Evolutionary conservation across 2,888 invertebrate species (phyloP).

Genomic region (Chymomyza fuscimana): DNA sequence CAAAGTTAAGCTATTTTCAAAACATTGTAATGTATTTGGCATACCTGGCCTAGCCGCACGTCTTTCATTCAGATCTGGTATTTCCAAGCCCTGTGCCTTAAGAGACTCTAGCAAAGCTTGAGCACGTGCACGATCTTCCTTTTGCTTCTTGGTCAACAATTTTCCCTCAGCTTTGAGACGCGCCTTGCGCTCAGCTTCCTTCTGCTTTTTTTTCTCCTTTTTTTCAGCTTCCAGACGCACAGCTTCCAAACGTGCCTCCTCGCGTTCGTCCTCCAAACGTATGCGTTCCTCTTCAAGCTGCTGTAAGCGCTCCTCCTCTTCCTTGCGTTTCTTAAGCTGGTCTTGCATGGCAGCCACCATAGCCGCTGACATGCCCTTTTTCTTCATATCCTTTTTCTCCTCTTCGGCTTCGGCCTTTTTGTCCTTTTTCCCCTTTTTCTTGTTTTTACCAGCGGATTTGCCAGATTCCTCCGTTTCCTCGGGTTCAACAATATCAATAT

Average conservation of each 20-base stretch:
- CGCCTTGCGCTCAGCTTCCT: constrained; percentile 95
- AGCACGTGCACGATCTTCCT: constrained; percentile 92
- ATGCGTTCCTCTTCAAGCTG: constrained; percentile 91
- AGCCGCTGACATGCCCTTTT: constrained; percentile 89
- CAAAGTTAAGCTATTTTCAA: constrained; percentile 1
- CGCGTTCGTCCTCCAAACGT: constrained; percentile 87
- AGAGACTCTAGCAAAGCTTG: constrained; percentile 93
- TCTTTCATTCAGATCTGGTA: constrained; percentile 86
- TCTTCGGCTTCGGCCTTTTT: constrained; percentile 80
- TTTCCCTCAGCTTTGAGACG: constrained; percentile 98
- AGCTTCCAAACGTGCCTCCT: constrained; percentile 87
- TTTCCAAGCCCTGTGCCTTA: constrained; percentile 92
- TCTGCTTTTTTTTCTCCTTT: constrained; percentile 93
- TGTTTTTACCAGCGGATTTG: constrained; percentile 77
- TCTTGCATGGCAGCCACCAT: constrained; percentile 96
- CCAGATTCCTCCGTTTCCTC: constrained; percentile 61
- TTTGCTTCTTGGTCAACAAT: constrained; percentile 94
- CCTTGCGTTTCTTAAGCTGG: constrained; percentile 91
- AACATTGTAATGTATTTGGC: neutral
- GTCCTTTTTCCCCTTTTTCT: constrained; percentile 80
- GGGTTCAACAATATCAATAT: constrained; percentile 58
- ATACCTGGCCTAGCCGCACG: constrained; percentile 82
- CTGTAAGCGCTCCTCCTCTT: constrained; percentile 89
- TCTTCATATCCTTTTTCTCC: constrained; percentile 81
- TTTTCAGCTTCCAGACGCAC: constrained; percentile 90